Conservation (phyloP, 53 echinoderm and acorn worm genomes). For the Antedon mediterranea region DNA sequence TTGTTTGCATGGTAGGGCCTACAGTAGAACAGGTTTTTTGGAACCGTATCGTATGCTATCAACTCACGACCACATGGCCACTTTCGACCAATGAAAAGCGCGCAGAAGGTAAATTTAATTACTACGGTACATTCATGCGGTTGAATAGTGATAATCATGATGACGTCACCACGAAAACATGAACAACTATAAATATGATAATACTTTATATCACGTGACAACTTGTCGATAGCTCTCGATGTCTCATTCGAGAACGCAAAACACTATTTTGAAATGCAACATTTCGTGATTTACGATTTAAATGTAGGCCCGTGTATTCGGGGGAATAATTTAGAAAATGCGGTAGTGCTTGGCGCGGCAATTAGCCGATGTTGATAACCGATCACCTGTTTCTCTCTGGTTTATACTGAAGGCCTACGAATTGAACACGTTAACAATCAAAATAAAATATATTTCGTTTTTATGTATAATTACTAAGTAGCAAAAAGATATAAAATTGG, state of each 20-base stretch:
- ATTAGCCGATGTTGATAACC: neutral
- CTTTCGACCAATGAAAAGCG: no score
- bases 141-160: no score
- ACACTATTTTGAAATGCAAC: neutral
- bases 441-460: no score
- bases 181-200: neutral
- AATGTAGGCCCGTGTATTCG: neutral
- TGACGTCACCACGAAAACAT: neutral
- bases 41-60: no score
- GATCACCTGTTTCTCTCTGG: neutral
- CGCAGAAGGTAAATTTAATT: no score
- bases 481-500: no score
- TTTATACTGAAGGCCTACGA: neutral
- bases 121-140: no score
- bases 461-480: no score
- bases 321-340: neutral
- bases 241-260: neutral
- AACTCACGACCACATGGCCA: no score
- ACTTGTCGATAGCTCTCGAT: neutral
- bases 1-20: no score
- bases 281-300: neutral
- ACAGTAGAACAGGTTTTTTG: no score
- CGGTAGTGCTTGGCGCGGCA: neutral
- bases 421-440: neutral
- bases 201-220: neutral